Conservation (phyloP, 2,888 invertebrate genomes). For the Acronicta aceris region DNA sequence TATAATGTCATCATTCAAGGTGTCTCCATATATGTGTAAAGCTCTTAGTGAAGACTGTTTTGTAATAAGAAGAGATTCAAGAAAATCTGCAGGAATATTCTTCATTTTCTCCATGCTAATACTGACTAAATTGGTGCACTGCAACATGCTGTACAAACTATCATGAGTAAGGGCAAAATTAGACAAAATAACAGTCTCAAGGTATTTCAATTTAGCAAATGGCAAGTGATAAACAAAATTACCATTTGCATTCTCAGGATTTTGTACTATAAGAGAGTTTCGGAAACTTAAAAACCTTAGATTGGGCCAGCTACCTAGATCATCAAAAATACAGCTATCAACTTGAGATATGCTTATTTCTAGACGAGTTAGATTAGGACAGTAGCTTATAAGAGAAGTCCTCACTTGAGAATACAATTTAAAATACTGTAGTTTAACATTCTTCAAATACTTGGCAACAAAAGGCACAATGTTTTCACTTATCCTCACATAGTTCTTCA, state of each 20-base stretch:
- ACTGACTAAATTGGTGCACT: slow-evolving; percentile 83
- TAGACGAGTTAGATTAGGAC: slow-evolving; percentile 86
- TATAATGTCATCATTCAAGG: slow-evolving; percentile 85
- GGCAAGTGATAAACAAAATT: slow-evolving; percentile 86
- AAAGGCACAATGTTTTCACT: slow-evolving; percentile 87
- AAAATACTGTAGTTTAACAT: slow-evolving; percentile 88
- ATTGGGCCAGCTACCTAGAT: slow-evolving; percentile 85
- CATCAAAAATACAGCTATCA: slow-evolving; percentile 87
- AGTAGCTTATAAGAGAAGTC: slow-evolving; percentile 84
- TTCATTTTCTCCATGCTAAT: slow-evolving; percentile 89
- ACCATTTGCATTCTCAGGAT: slow-evolving; percentile 81
- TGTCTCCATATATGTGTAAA: slow-evolving; percentile 86
- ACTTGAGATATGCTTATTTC: slow-evolving; percentile 89
- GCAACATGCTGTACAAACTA: slow-evolving; percentile 85
- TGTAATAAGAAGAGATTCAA: slow-evolving; percentile 81
- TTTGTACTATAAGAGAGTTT: slow-evolving; percentile 86
- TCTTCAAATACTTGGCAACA: slow-evolving; percentile 86
- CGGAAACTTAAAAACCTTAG: slow-evolving; percentile 86
- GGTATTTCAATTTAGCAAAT: slow-evolving; percentile 82
- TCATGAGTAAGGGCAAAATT: slow-evolving; percentile 85
- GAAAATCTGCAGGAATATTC: slow-evolving; percentile 85
- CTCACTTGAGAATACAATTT: slow-evolving; percentile 87
- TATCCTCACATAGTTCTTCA: slow-evolving; percentile 87
- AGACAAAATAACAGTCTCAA: slow-evolving; percentile 84
- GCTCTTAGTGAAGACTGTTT: slow-evolving; percentile 81